Evolutionary conservation across 2,888 invertebrate species (phyloP).

Genomic region (Andrena hattorfiana): DNA sequence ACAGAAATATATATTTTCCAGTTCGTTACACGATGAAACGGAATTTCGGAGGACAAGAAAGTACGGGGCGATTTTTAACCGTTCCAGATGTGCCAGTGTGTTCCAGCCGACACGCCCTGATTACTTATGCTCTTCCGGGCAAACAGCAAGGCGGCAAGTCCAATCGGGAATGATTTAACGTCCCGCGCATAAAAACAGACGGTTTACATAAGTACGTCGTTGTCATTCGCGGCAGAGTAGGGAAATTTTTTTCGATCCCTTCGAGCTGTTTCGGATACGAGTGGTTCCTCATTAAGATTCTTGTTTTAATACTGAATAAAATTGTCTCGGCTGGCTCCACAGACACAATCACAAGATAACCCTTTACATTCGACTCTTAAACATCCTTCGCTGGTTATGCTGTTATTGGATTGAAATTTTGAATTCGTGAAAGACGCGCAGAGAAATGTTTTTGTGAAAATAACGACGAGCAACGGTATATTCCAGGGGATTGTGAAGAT

Average conservation of each 20-base stretch:
- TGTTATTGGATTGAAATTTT: neutral
- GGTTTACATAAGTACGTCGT: conserved; percentile 79
- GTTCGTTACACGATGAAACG: conserved; percentile 24
- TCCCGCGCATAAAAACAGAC: conserved; percentile 69
- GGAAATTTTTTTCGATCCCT: conserved; percentile 64
- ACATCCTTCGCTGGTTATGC: neutral
- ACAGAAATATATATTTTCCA: conserved; percentile 33
- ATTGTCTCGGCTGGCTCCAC: conserved; percentile 39
- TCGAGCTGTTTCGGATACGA: conserved; percentile 56
- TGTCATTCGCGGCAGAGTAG: conserved; percentile 71
- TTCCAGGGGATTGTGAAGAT: too few relatives aligned
- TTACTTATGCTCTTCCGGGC: conserved; percentile 76
- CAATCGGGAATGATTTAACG: conserved; percentile 78
- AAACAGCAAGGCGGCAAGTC: conserved; percentile 65
- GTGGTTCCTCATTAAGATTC: conserved; percentile 70
- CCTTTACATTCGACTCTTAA: conserved; percentile 34
- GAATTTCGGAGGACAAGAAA: conserved; percentile 47
- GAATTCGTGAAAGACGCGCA: neutral
- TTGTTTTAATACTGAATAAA: conserved; percentile 58
- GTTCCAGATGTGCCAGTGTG: conserved; percentile 70
- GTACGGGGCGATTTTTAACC: conserved; percentile 73
- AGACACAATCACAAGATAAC: conserved; percentile 15
- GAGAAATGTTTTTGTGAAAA: neutral
- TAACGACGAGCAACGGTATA: neutral
- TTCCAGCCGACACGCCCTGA: conserved; percentile 57